Evolutionary conservation across 2,113 vertebrate species (phyloP).

Genomic region (Bucco capensis): DNA sequence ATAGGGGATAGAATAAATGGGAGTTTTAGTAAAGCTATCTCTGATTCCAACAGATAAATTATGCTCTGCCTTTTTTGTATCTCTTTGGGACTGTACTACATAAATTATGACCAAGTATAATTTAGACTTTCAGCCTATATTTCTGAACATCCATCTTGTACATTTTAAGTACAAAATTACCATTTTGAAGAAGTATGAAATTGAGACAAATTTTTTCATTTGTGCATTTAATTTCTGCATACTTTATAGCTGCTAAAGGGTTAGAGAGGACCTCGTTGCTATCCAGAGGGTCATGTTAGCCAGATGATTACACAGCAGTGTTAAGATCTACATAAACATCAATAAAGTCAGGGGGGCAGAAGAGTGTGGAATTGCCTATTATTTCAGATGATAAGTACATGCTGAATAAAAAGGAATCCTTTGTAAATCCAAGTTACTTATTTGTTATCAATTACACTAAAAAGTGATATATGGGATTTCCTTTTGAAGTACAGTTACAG

Average conservation of each 20-base stretch:
- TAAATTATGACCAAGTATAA: constrained; percentile 98
- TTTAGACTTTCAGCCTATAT: constrained; percentile 93
- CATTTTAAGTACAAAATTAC: constrained; percentile 90
- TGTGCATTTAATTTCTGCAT: constrained; percentile 82
- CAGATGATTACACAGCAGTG: constrained; percentile 60
- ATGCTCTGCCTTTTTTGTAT: constrained; percentile 83
- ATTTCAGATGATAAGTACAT: neutral
- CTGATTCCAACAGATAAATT: constrained; percentile 91
- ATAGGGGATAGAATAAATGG: constrained; percentile 83
- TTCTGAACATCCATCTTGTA: constrained; percentile 88
- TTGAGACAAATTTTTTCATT: constrained; percentile 84
- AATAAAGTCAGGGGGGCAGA: constrained; percentile 43
- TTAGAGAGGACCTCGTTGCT: constrained; percentile 77
- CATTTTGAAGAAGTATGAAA: constrained; percentile 85
- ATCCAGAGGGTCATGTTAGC: constrained; percentile 70
- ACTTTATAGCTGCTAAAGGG: constrained; percentile 81
- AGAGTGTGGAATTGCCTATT: constrained; percentile 23
- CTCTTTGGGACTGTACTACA: constrained; percentile 88
- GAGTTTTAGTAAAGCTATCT: constrained; percentile 85
- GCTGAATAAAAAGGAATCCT: neutral
- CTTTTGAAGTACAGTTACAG: neutral
- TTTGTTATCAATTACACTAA: neutral
- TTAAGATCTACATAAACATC: constrained; percentile 56
- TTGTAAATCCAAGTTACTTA: neutral
- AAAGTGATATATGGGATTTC: neutral